phyloP scores from a whole-genome alignment of 2,113 vertebrate genomes.

The Meleagris gallopavo region DNA sequence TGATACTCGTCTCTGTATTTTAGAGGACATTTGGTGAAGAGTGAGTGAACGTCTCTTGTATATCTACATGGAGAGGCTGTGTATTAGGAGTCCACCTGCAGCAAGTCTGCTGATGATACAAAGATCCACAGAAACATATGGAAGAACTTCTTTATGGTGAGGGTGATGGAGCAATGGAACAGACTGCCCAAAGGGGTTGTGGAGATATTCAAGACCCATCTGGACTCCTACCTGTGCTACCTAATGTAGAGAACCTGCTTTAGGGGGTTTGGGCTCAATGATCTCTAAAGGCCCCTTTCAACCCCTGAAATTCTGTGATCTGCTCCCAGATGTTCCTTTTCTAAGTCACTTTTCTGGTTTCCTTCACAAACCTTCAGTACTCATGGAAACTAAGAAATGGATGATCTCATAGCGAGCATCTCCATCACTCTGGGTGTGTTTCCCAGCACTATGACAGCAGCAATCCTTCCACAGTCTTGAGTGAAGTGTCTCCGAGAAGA shows the following conservation, averaged over 20 bases:
- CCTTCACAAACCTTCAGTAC: not conserved
- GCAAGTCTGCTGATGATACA: too few relatives aligned
- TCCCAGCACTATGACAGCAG: not conserved
- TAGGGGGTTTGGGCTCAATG: too few relatives aligned
- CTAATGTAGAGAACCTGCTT: too few relatives aligned
- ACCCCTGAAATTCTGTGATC: too few relatives aligned
- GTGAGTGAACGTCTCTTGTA: not conserved
- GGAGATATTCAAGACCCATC: too few relatives aligned
- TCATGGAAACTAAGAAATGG: not conserved
- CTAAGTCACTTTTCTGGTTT: not conserved
- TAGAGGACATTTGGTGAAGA: accelerated
- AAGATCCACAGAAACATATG: too few relatives aligned
- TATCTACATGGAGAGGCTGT: accelerated
- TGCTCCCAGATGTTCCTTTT: not conserved
- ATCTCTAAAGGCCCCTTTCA: too few relatives aligned
- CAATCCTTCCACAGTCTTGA: not conserved
- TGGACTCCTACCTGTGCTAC: too few relatives aligned
- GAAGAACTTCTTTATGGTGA: too few relatives aligned
- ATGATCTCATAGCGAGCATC: accelerated
- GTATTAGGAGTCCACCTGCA: too few relatives aligned
- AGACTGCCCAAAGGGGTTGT: too few relatives aligned
- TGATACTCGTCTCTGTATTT: not conserved
- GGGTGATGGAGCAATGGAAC: too few relatives aligned
- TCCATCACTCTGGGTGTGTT: not conserved
- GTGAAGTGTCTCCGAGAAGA: not conserved